Evolutionary conservation across 2,797 vertebrate species (phyloP).

Genomic region (Phalanger gymnotis): DNA sequence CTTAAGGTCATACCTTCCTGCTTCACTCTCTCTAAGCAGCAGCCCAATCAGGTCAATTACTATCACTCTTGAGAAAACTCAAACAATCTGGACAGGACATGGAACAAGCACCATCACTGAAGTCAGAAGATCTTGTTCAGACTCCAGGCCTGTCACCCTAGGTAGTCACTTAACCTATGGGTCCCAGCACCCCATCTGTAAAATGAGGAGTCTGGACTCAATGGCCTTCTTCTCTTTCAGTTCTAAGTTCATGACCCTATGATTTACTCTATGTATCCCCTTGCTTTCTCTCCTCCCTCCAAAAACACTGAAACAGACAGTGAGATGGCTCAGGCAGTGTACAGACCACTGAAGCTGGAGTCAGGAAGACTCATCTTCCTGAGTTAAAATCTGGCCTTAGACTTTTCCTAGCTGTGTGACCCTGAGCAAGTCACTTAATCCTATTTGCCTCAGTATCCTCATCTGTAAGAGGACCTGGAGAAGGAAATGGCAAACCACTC

Average conservation of each 20-base stretch:
- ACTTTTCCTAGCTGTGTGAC: not conserved
- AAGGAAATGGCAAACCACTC: not conserved
- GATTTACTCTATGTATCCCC: not conserved
- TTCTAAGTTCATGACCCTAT: not conserved
- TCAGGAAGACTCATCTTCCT: not conserved
- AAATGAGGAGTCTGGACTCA: not conserved
- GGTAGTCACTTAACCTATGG: not conserved
- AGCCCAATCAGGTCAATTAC: slow-evolving; percentile 14
- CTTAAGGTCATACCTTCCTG: not conserved
- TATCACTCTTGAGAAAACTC: slow-evolving; percentile 15
- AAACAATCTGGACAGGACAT: not conserved
- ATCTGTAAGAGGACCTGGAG: not conserved
- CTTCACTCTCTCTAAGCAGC: not conserved
- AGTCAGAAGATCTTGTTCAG: not conserved
- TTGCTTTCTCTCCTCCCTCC: not conserved
- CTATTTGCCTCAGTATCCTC: not conserved
- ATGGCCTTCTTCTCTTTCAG: not conserved
- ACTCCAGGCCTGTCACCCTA: not conserved
- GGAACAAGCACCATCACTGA: not conserved
- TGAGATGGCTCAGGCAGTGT: not conserved
- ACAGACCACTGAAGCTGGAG: not conserved
- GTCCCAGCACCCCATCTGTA: not conserved
- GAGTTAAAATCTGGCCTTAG: not conserved
- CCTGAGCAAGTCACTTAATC: not conserved
- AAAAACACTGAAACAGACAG: not conserved